Conservation (phyloP, 2,797 vertebrate species). For the Mastacembelus armatus region DNA sequence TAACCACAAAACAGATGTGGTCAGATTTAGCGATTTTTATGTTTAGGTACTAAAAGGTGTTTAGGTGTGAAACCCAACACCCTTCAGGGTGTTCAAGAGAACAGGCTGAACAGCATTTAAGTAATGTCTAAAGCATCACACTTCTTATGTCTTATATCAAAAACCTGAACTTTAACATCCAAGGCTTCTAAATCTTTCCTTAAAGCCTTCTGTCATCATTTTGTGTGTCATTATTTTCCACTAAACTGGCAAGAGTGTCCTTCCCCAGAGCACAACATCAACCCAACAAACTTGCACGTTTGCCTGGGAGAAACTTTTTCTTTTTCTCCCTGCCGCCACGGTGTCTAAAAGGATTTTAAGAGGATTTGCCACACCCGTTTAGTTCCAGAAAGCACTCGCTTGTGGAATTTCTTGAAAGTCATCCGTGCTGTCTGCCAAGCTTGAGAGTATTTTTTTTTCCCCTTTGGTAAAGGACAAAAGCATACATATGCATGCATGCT, state of each 20-base stretch:
- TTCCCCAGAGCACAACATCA: slow-evolving; percentile 80
- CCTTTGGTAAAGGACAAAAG: slow-evolving; percentile 62
- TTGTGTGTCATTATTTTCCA: slow-evolving; percentile 69
- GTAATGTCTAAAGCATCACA: slow-evolving; percentile 6
- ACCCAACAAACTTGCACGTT: slow-evolving; percentile 83
- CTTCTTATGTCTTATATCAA: slow-evolving; percentile 13
- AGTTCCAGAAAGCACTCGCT: slow-evolving; percentile 85
- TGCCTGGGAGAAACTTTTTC: slow-evolving; percentile 82
- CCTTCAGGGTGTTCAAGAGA: too few relatives aligned
- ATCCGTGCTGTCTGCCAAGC: slow-evolving; percentile 72
- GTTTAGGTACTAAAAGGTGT: too few relatives aligned
- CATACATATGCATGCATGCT: background rate
- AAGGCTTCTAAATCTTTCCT: slow-evolving; percentile 45
- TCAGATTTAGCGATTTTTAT: too few relatives aligned
- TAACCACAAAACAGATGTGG: too few relatives aligned
- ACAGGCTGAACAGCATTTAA: too few relatives aligned
- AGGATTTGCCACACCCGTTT: slow-evolving; percentile 86
- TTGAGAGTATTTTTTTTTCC: slow-evolving; percentile 54
- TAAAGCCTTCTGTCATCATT: slow-evolving; percentile 40
- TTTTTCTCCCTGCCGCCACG: slow-evolving; percentile 76
- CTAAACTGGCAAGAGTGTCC: slow-evolving; percentile 77
- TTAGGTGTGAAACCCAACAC: too few relatives aligned
- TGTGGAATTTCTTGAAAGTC: slow-evolving; percentile 88
- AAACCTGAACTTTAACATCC: too few relatives aligned
- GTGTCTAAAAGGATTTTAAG: slow-evolving; percentile 86